Evolutionary conservation across 2,797 vertebrate species (phyloP).

Genomic region (Halcyon leucocephala): DNA sequence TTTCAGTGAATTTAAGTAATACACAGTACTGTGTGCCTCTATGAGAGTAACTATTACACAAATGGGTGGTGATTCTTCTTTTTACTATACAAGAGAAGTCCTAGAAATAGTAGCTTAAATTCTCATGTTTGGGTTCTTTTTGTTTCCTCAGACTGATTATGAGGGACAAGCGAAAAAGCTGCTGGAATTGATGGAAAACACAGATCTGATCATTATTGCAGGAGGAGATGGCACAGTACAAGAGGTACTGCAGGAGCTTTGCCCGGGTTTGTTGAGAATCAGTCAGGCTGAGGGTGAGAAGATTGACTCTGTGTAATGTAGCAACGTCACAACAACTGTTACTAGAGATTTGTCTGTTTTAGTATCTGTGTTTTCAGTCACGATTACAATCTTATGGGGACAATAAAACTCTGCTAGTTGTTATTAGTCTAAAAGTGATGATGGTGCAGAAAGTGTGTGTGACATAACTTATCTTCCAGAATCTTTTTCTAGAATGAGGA

Average conservation of each 20-base stretch:
- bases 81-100: not conserved
- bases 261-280: not conserved
- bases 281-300: not conserved
- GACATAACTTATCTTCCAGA: not conserved
- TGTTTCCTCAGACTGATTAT: slow-evolving; percentile 90
- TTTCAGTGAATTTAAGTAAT: not conserved
- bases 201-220: slow-evolving; percentile 94
- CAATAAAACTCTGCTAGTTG: not conserved
- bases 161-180: slow-evolving; percentile 97
- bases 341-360: not conserved
- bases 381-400: not conserved
- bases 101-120: not conserved
- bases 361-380: not conserved
- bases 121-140: not conserved
- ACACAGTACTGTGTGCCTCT: not conserved
- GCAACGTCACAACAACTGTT: not conserved
- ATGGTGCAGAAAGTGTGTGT: not conserved
- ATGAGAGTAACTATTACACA: not conserved
- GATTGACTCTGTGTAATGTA: not conserved
- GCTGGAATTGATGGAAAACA: slow-evolving; percentile 92
- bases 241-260: slow-evolving; percentile 81
- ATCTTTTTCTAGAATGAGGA: not conserved
- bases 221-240: slow-evolving; percentile 96
- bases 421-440: not conserved
- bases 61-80: not conserved